Evolutionary conservation across 2,888 invertebrate species (phyloP), one percentile per base, ranked within the genome.

Genomic region (Urechis unicinctus): DNA sequence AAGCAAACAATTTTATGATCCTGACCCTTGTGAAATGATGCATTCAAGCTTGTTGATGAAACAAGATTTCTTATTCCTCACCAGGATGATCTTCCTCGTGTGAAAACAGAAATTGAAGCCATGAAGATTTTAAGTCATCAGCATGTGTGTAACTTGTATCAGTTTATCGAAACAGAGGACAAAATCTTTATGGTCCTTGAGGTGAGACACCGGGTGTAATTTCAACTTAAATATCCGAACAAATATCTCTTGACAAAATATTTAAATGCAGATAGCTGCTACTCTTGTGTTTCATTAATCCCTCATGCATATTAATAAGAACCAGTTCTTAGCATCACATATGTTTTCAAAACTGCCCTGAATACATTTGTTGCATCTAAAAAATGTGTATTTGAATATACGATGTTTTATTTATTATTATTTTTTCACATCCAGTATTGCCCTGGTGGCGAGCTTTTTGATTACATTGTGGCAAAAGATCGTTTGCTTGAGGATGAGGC

Each of bases 381-480:
- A 13, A 36, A 36, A 36, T 9, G 9, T 9, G 9, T 36, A 36
- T 36, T 36, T 36, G 9, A 13, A 36, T 13, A 13, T 13, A 36
- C 41, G 9, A 36, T 36, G 41, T 36, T 36, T 36, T 36, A 36
- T 13, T 13, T 36, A 36, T 36, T n/a, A n/a, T n/a, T n/a, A n/a
- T n/a, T n/a, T n/a, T 17, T 49, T 1, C 6, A 31, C 9, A 44
- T 53, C 3, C 52, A 83, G 81, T 88, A 89, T 70, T 89, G 89
- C 70, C 85, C 86, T 42, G 88, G 88, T 42, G 89, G 89, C 42
- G 89, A 89, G 78, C 78, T 90, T 56, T 90, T 90, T 78, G 89
- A 89, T 79, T 88, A 89, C 69, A 89, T 90, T 60, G 88, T 89
- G 42, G 85, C 86, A 66, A 86, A 85, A 68, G 87, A 86, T 66